Base-by-base conservation (phyloP, 2,113 vertebrate genomes). In the Copsychus sechellarum region DNA sequence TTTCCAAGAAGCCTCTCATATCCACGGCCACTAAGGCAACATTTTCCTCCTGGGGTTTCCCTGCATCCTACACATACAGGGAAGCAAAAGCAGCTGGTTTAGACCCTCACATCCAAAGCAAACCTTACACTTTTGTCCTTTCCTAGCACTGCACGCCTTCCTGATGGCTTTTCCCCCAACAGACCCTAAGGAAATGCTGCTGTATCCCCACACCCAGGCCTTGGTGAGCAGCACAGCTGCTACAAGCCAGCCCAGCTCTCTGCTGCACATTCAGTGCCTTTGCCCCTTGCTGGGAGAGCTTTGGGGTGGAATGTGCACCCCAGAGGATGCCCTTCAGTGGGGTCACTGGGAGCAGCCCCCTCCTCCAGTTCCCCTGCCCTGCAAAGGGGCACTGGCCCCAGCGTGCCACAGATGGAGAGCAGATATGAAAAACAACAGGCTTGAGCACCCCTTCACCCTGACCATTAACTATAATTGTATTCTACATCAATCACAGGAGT, bases 401-500 rank as follows among this genome's bases (percentile, higher is more conserved):
- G 81, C 0, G 0, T 13, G 34, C 21, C 72, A 81, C 42, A 93
- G 45, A 86, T 48, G 65, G 82, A 88, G 9, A 69, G 45, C 8
- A 23, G 72, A 60, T 73, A 53, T 86, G 76, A 50, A 92, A 96
- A 90, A 90, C 92, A 96, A 67, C 34, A 65, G 53, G 31, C 86
- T 76, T 57, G 50, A 88, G 79, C 61, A 90, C 81, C 73, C 85
- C 57, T 92, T 80, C 73, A 84, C 91, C 90, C 92, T 92, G 92
- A 93, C 95, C 95, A 96, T 96, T 96, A 96, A 78, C 94, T 95
- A 6, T 95, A 96, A 96, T 96, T 96, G 96, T 94, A 71, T 93
- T 92, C 94, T 24, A 90, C 95, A 96, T 96, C 96, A 97, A 96
- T 95, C 94, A 96, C 60, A 38, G 7, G 42, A 94, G 90, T 83